Evolutionary conservation across 2,797 vertebrate genomes (phyloP), one percentile per base, ranked within the genome.

Genomic region (Ctenosaura bakeri): DNA sequence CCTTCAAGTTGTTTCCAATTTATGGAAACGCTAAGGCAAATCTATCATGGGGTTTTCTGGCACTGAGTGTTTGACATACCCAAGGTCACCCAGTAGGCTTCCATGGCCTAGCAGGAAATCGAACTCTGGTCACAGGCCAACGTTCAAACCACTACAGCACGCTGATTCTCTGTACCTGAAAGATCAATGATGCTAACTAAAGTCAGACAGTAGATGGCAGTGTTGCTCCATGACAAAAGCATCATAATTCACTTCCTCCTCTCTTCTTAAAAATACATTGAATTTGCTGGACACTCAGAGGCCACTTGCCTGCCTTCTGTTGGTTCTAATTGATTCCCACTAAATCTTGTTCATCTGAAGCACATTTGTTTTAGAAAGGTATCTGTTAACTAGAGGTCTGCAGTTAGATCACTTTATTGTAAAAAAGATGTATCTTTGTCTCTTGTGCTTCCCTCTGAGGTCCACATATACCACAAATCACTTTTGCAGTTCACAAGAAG

Each of bases 181-280:
- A 3, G 54, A 91, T 90, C 83, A 83, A 32, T 32, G 18, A 12
- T 89, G 83, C 56, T 26, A 86, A 69, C 6, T 78, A 42, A 46
- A 87, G 35, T 0, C 6, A 62, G 85, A 95, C 97, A 97, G 95
- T 90, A 84, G 97, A 95, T 94, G 97, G 88, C 96, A 83, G 6
- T 79, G 18, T 91, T 85, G 71, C 85, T 94, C 94, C 94, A 95
- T 0, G 35, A 54, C 16, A 93, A n/a, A 46, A 6, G 18, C 18
- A 71, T 24, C 69, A 52, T 38, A n/a, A 5, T 18, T 38, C 2
- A 29, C 7, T 1, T 6, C 81, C 54, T 35, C 13, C 26, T 22
- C 5, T 20, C 18, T 20, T 6, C 9, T 38, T 78, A 22, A 54
- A 73, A 83, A 24, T 64, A n/a, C 7, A 1, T 74, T 62, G 64